Evolutionary conservation across 2,113 vertebrate genomes (phyloP), one percentile per base, ranked within the genome.

Genomic region (Gila orcuttii): DNA sequence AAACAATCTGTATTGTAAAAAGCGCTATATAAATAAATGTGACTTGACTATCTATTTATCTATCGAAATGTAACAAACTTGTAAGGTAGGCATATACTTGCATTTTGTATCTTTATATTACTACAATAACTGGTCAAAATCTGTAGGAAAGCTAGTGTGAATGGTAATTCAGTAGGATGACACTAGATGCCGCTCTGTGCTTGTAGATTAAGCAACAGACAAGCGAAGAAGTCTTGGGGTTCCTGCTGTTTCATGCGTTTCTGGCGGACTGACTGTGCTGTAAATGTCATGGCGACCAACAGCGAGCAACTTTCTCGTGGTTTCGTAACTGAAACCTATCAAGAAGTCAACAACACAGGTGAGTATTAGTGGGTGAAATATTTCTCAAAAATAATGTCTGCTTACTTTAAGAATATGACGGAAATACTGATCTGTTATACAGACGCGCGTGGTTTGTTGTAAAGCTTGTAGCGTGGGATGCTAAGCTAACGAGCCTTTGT

Each of bases 201-300:
- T 12, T 21, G 2, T 59, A 59, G 55, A 64, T 23, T n/a, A 3
- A 69, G 73, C 13, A 55, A 42, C n/a, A 23, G 31, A 10, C 12
- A 9, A 31, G n/a, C 68, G 39, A 84, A 59, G 75, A 75, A 74
- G 55, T 25, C 28, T 17, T 0, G 39, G 39, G 15, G 33, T 2
- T 80, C 57, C 39, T 8, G 39, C 62, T 33, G 52, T 19, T 77
- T 78, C 42, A 47, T 57, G 89, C 76, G 87, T 71, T 90, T 28
- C 23, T 86, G 83, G 75, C 77, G 82, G 85, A 85, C 68, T 86
- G 79, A 81, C 74, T 64, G 79, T 57, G 47, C 25, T 25, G 28
- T 85, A 47, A 88, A 85, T 88, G 89, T 90, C 87, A 90, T 90
- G 89, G 89, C 89, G 83, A 86, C 83, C 83, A 90, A 83, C 86